Evolutionary conservation across 1,140 invertebrate species (phyloP).

Genomic region (Anoplolepis gracilipes): DNA sequence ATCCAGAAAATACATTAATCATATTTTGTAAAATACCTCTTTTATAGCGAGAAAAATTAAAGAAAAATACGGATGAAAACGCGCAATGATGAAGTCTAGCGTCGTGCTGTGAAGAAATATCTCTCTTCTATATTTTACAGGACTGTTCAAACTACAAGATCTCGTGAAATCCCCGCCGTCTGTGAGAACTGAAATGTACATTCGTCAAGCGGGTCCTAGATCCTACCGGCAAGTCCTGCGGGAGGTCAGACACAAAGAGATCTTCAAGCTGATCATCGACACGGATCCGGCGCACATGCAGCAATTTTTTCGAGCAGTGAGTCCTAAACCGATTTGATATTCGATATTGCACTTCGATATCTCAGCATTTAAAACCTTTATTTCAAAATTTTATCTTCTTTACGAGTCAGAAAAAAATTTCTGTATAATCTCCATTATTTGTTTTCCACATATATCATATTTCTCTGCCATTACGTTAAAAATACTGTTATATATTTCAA

Average conservation of each 20-base stretch:
- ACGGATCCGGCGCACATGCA: conserved; percentile 87
- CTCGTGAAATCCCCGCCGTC: conserved; percentile 91
- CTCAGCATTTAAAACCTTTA: not conserved
- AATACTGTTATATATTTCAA: not conserved
- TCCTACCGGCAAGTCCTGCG: conserved; percentile 92
- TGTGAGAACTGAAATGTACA: conserved; percentile 92
- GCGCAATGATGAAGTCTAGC: not conserved
- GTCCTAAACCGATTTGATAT: conserved; percentile 75
- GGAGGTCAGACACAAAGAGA: conserved; percentile 93
- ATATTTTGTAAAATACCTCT: not conserved
- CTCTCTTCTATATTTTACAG: conserved; percentile 85
- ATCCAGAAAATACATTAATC: not conserved
- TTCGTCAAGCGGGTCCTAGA: conserved; percentile 90
- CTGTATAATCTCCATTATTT: not conserved
- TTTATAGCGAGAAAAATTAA: not conserved
- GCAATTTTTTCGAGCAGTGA: conserved; percentile 91
- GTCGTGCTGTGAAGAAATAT: conserved; percentile 9
- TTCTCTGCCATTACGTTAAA: not conserved
- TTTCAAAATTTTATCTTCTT: not conserved
- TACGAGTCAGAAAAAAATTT: not conserved
- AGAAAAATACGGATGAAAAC: not conserved
- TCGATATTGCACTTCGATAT: not conserved
- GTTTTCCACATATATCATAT: not conserved
- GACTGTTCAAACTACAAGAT: conserved; percentile 94
- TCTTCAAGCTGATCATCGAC: conserved; percentile 94